Evolutionary conservation across 2,888 invertebrate species (phyloP), one percentile per base, ranked within the genome.

Genomic region (Pecten maximus): DNA sequence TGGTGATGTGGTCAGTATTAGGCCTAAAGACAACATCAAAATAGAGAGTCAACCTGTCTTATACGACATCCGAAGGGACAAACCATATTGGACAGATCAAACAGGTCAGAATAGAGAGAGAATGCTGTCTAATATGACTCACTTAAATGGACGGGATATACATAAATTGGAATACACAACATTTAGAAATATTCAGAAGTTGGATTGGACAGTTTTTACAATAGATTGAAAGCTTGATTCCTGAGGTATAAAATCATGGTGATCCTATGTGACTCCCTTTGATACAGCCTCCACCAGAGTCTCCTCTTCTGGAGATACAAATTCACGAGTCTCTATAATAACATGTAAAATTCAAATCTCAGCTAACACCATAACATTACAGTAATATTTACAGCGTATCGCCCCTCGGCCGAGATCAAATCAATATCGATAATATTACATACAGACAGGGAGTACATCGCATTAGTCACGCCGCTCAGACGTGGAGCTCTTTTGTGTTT

Each of bases 401-500:
- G 74, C 74, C 74, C 74, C 12, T 10, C 16, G 28, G 74, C 74
- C 6, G 28, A 35, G 15, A 74, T 74, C 28, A 35, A 74, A 74
- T 74, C 74, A 74, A 74, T 74, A 74, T 74, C 23, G n/a, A 8
- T 44, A 54, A 2, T 6, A 54, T 54, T 54, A 6, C 8, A n/a
- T 54, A 54, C 23, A n/a, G 16, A 54, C n/a, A n/a, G 54, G 54
- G 23, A 74, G 74, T 74, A 74, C 74, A 16, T 28, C 10, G 35
- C 35, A 74, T 74, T 74, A 74, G 74, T 74, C 74, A 74, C 16
- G 74, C 35, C 35, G 74, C 35, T 74, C 28, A 74, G 74, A 74
- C 8, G 74, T 28, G 35, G 74, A 74, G 74, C 74, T 74, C 74
- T 74, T 74, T 74, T 74, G 74, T 74, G 74, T 74, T 74, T 28